Conservation (phyloP, 2,888 invertebrate genomes). For the Eulithis testata region DNA sequence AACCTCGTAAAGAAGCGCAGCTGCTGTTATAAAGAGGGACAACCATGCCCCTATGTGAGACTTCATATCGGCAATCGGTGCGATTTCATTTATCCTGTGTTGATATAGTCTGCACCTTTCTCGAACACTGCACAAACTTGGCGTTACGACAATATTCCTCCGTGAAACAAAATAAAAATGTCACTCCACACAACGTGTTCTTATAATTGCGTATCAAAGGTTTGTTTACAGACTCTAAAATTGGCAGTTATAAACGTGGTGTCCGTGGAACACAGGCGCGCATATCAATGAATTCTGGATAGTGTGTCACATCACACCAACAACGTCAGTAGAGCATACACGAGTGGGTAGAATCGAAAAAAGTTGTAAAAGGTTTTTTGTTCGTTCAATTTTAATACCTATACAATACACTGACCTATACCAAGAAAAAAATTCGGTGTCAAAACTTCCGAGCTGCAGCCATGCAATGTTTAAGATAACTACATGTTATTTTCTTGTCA, state of each 20-base stretch:
- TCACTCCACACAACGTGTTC: constrained; percentile 50
- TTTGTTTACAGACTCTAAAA: constrained; percentile 23
- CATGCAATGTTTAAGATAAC: no score
- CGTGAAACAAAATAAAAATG: constrained; percentile 18
- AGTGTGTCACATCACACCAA: constrained; percentile 3
- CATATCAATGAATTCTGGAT: constrained; percentile 6
- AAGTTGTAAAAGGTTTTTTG: background rate
- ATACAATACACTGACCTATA: no score
- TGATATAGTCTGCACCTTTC: constrained; percentile 34
- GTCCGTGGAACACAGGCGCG: background rate
- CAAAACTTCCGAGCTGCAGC: no score
- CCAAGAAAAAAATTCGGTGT: no score
- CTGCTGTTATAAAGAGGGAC: constrained; percentile 56
- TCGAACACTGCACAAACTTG: constrained; percentile 48
- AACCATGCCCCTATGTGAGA: constrained; percentile 56
- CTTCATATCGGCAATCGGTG: constrained; percentile 56
- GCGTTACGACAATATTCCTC: constrained; percentile 30
- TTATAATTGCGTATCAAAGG: constrained; percentile 32
- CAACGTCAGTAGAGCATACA: background rate
- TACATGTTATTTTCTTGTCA: no score
- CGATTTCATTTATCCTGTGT: constrained; percentile 55
- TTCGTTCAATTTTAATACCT: background rate
- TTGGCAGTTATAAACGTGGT: constrained; percentile 28
- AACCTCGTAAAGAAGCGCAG: constrained; percentile 44
- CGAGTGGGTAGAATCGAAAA: background rate